These are phyloP conservation scores for Syndactyla subalaris DNA, from an alignment of 2,797 vertebrate genomes.

Conservation along the genomic window DNA sequence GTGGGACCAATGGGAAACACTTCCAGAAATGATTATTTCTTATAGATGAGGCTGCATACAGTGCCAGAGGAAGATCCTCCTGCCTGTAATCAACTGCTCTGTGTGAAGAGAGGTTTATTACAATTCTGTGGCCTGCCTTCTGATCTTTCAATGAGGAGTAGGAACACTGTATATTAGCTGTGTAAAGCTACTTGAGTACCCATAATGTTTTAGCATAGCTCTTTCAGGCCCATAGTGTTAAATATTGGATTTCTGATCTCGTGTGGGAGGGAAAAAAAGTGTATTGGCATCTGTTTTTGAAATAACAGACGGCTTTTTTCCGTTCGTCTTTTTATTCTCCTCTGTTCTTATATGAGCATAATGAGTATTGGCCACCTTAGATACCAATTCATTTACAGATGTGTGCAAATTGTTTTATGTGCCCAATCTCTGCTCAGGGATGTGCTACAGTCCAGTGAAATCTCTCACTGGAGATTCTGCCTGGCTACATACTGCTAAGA, in stretches of 20 bases:
- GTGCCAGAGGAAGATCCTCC: background rate
- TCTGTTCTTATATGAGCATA: background rate
- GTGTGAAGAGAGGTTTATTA: background rate
- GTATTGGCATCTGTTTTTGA: background rate
- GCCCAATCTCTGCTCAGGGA: background rate
- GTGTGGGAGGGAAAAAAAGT: no score
- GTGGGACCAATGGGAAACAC: accelerated
- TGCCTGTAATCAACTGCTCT: background rate
- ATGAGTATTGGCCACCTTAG: background rate
- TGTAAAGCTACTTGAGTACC: background rate
- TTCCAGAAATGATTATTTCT: background rate
- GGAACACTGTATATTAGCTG: background rate
- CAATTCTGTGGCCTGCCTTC: background rate
- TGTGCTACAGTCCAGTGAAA: background rate
- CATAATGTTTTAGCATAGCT: background rate
- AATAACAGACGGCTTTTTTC: background rate
- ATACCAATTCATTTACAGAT: background rate
- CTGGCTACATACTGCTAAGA: background rate
- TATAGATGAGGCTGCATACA: background rate
- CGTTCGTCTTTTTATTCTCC: background rate
- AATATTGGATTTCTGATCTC: background rate
- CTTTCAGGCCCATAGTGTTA: background rate
- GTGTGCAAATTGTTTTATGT: background rate
- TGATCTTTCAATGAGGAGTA: background rate
- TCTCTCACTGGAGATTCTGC: background rate